These are phyloP conservation scores for Octonoba sinensis DNA, from an alignment of 2,888 invertebrate species.

Conservation along the genomic window DNA sequence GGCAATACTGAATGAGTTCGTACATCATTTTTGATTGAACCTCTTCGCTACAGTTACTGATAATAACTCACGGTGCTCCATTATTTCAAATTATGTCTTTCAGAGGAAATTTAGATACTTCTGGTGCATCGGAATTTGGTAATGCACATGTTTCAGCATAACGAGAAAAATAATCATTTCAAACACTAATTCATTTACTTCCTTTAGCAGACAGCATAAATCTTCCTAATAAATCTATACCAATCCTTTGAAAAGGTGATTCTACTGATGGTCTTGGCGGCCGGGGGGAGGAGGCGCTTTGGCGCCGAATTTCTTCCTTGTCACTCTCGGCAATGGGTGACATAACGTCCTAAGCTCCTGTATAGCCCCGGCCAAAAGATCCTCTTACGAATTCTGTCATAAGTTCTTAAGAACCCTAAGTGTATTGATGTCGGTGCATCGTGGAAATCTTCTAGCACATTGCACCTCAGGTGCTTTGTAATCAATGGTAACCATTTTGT, in stretches of 20 bases:
- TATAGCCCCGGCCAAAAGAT: slow-evolving; percentile 22
- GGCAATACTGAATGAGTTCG: not conserved
- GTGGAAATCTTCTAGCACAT: slow-evolving; percentile 55
- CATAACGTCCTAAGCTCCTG: slow-evolving; percentile 16
- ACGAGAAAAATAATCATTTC: too few relatives aligned
- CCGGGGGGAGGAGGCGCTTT: not conserved
- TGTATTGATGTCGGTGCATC: slow-evolving; percentile 52
- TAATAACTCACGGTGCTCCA: too few relatives aligned
- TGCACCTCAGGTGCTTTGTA: too few relatives aligned
- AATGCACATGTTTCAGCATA: too few relatives aligned
- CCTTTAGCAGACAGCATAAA: slow-evolving; percentile 39
- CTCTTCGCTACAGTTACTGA: too few relatives aligned
- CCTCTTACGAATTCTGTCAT: not conserved
- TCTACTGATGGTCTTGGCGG: slow-evolving; percentile 13
- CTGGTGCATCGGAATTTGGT: too few relatives aligned
- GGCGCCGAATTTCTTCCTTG: slow-evolving; percentile 17
- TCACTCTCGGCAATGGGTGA: slow-evolving; percentile 10
- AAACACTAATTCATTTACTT: too few relatives aligned
- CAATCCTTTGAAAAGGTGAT: slow-evolving; percentile 15
- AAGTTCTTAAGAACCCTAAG: slow-evolving; percentile 16
- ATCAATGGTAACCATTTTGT: too few relatives aligned
- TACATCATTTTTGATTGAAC: too few relatives aligned
- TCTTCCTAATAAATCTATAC: slow-evolving; percentile 63
- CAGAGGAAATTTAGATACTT: too few relatives aligned
- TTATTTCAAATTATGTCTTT: too few relatives aligned